A percentile compares a stretch with the other conserved stretches of the same genome.
These are phyloP conservation scores for Cryptocephalus moraei DNA, from an alignment of 2,888 invertebrate species.

Conservation along the genomic window DNA sequence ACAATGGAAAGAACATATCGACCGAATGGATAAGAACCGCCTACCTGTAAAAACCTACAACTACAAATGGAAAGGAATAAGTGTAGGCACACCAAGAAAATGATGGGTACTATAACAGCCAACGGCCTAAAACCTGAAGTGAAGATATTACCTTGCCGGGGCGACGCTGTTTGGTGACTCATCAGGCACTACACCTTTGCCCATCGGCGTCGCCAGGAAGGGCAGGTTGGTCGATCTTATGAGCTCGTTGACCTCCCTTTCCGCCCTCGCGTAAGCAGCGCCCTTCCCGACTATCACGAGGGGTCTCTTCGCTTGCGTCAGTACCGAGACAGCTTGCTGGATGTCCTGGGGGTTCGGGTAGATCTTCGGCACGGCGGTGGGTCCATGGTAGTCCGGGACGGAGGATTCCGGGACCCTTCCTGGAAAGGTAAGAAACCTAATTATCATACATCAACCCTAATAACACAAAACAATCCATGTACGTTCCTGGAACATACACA, in stretches of 20 bases:
- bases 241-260: slow-evolving; percentile 57
- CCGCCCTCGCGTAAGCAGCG: slow-evolving; percentile 59
- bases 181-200: slow-evolving; percentile 71
- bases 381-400: slow-evolving; percentile 39
- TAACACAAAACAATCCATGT: no score
- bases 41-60: no score
- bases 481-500: no score
- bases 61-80: no score
- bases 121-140: no score
- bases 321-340: slow-evolving; percentile 52
- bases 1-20: no score
- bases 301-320: slow-evolving; percentile 68
- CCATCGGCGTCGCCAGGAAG: slow-evolving; percentile 94
- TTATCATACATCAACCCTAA: no score
- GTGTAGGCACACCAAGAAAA: no score
- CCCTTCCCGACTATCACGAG: slow-evolving; percentile 80
- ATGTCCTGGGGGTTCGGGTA: slow-evolving; percentile 60
- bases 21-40: no score
- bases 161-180: slow-evolving; percentile 64
- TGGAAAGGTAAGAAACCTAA: background rate
- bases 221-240: slow-evolving; percentile 67
- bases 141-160: slow-evolving; percentile 56
- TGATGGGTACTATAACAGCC: no score
- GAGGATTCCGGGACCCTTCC: slow-evolving; percentile 19
- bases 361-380: slow-evolving; percentile 53